phyloP scores from a whole-genome alignment of 2,113 vertebrate genomes.

The Xiphophorus maculatus region DNA sequence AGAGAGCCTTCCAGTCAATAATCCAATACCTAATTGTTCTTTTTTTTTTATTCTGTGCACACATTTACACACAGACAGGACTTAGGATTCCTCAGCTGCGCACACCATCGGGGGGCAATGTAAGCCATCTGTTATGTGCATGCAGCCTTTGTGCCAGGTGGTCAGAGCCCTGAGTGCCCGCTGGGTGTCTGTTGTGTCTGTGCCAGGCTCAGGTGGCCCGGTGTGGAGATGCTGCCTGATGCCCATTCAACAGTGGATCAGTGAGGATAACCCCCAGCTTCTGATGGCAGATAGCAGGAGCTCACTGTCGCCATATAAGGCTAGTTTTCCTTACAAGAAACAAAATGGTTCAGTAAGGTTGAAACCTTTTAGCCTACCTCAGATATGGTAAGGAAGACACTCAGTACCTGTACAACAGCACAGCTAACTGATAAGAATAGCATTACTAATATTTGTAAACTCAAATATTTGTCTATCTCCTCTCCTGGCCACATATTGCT shows the following conservation, averaged over 20 bases:
- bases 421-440: background rate
- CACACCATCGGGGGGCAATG: conserved; percentile 34
- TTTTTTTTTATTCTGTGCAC: conserved; percentile 34
- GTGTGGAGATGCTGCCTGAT: conserved; percentile 4
- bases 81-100: conserved; percentile 57
- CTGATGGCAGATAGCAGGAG: background rate
- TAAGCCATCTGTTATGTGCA: conserved; percentile 63
- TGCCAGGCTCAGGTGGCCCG: conserved; percentile 63
- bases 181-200: conserved; percentile 51
- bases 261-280: background rate
- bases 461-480: background rate
- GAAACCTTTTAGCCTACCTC: background rate
- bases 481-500: background rate
- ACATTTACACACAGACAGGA: conserved; percentile 30
- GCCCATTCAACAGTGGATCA: conserved; percentile 46
- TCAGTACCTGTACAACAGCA: background rate
- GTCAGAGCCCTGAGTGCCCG: conserved; percentile 35
- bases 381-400: background rate
- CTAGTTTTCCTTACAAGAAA: background rate
- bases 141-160: conserved; percentile 58
- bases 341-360: background rate
- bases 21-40: conserved; percentile 51
- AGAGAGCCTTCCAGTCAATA: conserved; percentile 50
- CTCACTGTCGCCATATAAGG: background rate
- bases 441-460: background rate